These are phyloP conservation scores for Eupithecia centaureata DNA, from an alignment of 2,888 invertebrate genomes.

Conservation along the genomic window DNA sequence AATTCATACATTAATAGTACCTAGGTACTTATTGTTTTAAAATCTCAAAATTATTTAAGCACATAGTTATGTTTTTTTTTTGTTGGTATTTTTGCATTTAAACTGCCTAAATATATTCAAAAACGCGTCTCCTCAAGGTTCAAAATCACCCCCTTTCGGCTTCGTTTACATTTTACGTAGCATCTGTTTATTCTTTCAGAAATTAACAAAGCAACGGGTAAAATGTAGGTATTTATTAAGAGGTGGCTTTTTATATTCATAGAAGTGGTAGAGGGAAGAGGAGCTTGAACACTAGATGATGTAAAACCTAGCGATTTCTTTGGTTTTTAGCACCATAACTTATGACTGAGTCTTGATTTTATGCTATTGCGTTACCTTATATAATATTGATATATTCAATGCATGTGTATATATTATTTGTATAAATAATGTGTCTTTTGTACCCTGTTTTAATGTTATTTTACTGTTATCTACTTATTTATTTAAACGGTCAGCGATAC, in stretches of 20 bases:
- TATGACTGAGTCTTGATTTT: background rate
- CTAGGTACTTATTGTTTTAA: too few relatives aligned
- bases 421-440: background rate
- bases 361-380: background rate
- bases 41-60: too few relatives aligned
- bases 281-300: background rate
- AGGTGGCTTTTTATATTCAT: background rate
- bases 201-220: background rate
- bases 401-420: background rate
- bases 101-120: too few relatives aligned
- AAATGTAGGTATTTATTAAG: background rate
- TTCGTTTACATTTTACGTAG: too few relatives aligned
- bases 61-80: too few relatives aligned
- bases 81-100: too few relatives aligned
- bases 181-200: background rate
- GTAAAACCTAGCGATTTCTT: background rate
- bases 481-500: background rate
- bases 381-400: background rate
- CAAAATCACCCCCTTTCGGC: too few relatives aligned
- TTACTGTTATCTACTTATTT: background rate
- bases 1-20: too few relatives aligned
- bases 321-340: conserved; percentile 2
- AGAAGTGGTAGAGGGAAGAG: background rate
- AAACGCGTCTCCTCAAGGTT: too few relatives aligned
- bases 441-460: background rate